These are phyloP conservation scores for Aspidoscelis tigris DNA, from an alignment of 2,113 vertebrate genomes.

Conservation along the genomic window DNA sequence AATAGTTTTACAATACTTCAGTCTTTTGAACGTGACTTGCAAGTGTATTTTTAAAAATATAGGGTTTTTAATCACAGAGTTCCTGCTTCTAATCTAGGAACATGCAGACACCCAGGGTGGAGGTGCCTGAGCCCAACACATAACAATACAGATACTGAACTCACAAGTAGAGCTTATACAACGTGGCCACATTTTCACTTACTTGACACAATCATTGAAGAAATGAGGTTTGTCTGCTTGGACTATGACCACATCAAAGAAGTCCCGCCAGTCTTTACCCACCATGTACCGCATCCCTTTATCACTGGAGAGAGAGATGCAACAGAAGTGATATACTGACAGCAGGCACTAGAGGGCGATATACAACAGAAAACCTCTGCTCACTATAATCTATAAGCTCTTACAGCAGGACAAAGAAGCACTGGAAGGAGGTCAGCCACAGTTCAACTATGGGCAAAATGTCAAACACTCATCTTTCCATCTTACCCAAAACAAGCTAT, in stretches of 20 bases:
- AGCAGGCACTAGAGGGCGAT: neutral
- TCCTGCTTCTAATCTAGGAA: neutral
- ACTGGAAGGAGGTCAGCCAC: neutral
- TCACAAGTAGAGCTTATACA: neutral
- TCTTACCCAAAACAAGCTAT: neutral
- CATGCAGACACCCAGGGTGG: neutral
- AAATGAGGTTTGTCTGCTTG: slow-evolving; percentile 88
- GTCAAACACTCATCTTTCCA: neutral
- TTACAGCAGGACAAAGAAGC: neutral
- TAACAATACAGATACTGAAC: neutral
- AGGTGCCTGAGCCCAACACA: neutral
- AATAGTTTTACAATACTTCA: too few relatives aligned
- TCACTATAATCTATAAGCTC: neutral
- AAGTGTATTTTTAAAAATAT: too few relatives aligned
- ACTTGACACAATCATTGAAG: slow-evolving; percentile 87
- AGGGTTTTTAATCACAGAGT: too few relatives aligned
- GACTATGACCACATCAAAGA: slow-evolving; percentile 85
- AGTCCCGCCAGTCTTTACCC: slow-evolving; percentile 84
- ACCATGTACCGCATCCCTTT: slow-evolving; percentile 88
- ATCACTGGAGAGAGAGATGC: slow-evolving; percentile 67
- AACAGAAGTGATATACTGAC: neutral
- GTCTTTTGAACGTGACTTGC: too few relatives aligned
- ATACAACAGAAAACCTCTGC: neutral
- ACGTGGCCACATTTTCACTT: slow-evolving; percentile 68
- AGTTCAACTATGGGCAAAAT: neutral